These are phyloP conservation scores for Cremastinae sp. DNA, from an alignment of 2,888 invertebrate genomes.

Conservation along the genomic window DNA sequence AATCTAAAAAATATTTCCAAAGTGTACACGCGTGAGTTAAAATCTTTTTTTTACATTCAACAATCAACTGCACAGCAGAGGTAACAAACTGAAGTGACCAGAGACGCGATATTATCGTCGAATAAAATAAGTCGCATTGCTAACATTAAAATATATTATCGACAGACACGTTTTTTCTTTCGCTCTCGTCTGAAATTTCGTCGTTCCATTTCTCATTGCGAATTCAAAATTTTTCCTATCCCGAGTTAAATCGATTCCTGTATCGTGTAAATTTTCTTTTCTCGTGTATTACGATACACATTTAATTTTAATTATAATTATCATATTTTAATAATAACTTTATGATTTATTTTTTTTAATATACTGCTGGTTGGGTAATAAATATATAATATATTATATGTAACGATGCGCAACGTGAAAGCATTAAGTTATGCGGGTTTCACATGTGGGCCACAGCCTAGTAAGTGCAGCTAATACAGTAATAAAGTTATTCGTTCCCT, in stretches of 20 bases:
- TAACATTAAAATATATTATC: slow-evolving; percentile 35
- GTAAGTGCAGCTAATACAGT: slow-evolving; percentile 73
- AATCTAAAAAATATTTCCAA: neutral
- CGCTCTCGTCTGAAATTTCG: neutral
- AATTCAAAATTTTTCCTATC: slow-evolving; percentile 11
- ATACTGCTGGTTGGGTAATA: slow-evolving; percentile 54
- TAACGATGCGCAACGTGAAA: slow-evolving; percentile 59
- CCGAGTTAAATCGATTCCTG: slow-evolving; percentile 24
- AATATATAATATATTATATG: slow-evolving; percentile 53
- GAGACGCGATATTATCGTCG: slow-evolving; percentile 24
- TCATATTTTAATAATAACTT: slow-evolving; percentile 39
- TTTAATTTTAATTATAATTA: slow-evolving; percentile 27
- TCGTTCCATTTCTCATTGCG: neutral
- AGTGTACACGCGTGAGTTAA: slow-evolving; percentile 10
- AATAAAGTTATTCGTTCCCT: slow-evolving; percentile 62
- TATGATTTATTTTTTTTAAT: slow-evolving; percentile 46
- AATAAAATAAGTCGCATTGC: slow-evolving; percentile 22
- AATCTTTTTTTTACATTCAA: slow-evolving; percentile 50
- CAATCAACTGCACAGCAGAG: slow-evolving; percentile 66
- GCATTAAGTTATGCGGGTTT: slow-evolving; percentile 57
- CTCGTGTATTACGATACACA: slow-evolving; percentile 30
- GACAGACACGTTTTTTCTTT: slow-evolving; percentile 23
- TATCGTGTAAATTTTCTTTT: slow-evolving; percentile 19
- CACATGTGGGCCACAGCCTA: slow-evolving; percentile 68
- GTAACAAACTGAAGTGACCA: slow-evolving; percentile 60